Base-by-base conservation (phyloP, 2,797 vertebrate species). In the Phyllotis vaccarum region DNA sequence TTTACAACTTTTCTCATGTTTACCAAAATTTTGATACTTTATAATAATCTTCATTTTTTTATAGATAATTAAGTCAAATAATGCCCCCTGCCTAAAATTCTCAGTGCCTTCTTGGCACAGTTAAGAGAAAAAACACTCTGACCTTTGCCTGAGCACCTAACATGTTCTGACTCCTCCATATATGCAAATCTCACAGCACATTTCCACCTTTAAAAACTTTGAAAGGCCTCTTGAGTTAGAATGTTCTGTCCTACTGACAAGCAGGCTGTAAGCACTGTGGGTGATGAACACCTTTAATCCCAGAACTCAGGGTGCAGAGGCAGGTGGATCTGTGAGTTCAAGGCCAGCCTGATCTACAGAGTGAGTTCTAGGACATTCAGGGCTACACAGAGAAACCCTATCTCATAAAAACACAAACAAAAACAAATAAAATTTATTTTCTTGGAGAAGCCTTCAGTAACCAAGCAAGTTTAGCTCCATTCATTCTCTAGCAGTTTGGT, bases 61-160 rank as follows among this genome's bases (percentile, higher is more conserved):
- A 75, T 6, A 52, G 68, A 56, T 49, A 68, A 85, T 52, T n/a
- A 22, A 72, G 68, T 70, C 60, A 90, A 68, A 86, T 52, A 49
- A 49, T 49, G 5, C 9, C 9, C 78, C 14, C 37, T 31, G n/a
- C 64, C 17, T 56, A 72, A 92, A 95, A 49, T 22, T 2, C 14
- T 89, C 56, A 43, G 14, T 66, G 34, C 56, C 13, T 24, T 68
- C 43, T 49, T 46, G 60, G 75, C 29, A 56, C 46, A 37, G 34
- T 83, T 85, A 58, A 64, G 78, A 79, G 74, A 70, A 79, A 83
- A 95, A 16, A 22, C 72, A 37, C 31, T 58, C 49, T 91, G 75
- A 64, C 37, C 60, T 40, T 92, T 52, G 46, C 17, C 56, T 12
- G 3, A 43, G 46, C 19, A 3, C 60, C 46, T 21, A 16, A 31